Evolutionary conservation across 2,797 vertebrate species (phyloP), one percentile per base, ranked within the genome.

Genomic region (Acrocephalus scirpaceus): DNA sequence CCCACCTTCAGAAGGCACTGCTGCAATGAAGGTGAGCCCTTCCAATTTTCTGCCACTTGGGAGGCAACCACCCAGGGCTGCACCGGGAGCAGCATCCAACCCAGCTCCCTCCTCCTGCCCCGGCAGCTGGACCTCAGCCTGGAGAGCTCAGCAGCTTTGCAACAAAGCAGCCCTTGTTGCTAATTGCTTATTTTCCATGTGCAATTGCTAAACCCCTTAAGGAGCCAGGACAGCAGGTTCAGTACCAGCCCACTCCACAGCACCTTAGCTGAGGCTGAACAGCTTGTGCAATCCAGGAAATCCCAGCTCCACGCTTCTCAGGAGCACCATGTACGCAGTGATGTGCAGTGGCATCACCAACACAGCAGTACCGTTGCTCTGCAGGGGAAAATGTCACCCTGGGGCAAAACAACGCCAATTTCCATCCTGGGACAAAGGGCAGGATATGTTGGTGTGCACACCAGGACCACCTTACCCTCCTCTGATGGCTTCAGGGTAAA

Each of bases 161-260:
- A 84, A 96, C 93, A 97, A 95, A 89, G 96, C 6, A 0, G 48
- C 57, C 80, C 80, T 93, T 97, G 92, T 95, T 79, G 71, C 73
- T 92, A 56, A 81, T 27, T 72, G 90, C 71, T 92, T 65, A 26
- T 89, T 93, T 82, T 60, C 77, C 84, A 48, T 17, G 38, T 86
- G 88, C 82, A 91, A 75, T 81, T 3, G 11, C 56, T 96, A 94
- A 96, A 88, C 11, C 47, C 79, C 74, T 94, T 88, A 75, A 73
- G 64, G 71, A 92, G 64, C 91, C 62, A 54, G 58, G 56, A 60
- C 5, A 4, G 45, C 76, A 36, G 57, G 64, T 79, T 94, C 86
- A 80, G 94, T 89, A 92, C 83, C 88, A 95, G 86, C 34, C 71
- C 18, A 53, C 29, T 19, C n/a, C 56, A 50, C 60, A 60, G 74